These are phyloP conservation scores for Botrylloides violaceus DNA, from an alignment of 23 tunicate genomes.

Conservation along the genomic window DNA sequence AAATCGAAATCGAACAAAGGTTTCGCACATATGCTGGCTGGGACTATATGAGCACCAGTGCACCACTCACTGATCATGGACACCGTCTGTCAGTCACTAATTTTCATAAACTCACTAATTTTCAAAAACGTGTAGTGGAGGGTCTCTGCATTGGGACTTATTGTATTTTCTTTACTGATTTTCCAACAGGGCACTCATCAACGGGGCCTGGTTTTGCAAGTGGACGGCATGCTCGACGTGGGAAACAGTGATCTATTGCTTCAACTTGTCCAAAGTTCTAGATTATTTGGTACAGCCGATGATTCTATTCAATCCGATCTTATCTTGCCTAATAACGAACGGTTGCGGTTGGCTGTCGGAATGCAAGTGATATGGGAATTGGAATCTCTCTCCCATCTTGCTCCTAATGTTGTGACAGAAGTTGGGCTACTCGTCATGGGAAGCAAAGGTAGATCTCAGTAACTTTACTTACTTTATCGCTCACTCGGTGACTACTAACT, in stretches of 20 bases:
- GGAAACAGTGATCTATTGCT: constrained; percentile 59
- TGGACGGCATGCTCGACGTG: constrained; percentile 50
- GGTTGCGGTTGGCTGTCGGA: constrained; percentile 51
- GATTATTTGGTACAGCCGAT: constrained; percentile 1
- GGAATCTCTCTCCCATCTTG: constrained; percentile 42
- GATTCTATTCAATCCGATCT: neutral
- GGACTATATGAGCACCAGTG: too few species aligned
- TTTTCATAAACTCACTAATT: too few species aligned
- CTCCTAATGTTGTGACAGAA: constrained; percentile 57
- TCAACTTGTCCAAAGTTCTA: constrained; percentile 45
- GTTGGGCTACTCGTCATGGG: constrained; percentile 56
- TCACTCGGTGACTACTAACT: too few species aligned
- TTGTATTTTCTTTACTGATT: too few species aligned
- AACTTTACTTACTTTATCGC: too few species aligned
- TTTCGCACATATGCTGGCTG: too few species aligned
- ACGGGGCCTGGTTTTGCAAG: constrained; percentile 43
- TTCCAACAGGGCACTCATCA: constrained; percentile 18
- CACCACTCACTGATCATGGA: too few species aligned
- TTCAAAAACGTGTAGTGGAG: too few species aligned
- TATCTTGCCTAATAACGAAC: constrained; percentile 70
- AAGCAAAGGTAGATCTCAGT: constrained; percentile 66
- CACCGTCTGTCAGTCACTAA: too few species aligned
- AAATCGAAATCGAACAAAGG: too few species aligned
- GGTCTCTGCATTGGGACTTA: too few species aligned
- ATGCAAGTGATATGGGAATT: constrained; percentile 78